These are phyloP conservation scores for Eilema depressum DNA, from an alignment of 2,888 invertebrate genomes.

Conservation along the genomic window DNA sequence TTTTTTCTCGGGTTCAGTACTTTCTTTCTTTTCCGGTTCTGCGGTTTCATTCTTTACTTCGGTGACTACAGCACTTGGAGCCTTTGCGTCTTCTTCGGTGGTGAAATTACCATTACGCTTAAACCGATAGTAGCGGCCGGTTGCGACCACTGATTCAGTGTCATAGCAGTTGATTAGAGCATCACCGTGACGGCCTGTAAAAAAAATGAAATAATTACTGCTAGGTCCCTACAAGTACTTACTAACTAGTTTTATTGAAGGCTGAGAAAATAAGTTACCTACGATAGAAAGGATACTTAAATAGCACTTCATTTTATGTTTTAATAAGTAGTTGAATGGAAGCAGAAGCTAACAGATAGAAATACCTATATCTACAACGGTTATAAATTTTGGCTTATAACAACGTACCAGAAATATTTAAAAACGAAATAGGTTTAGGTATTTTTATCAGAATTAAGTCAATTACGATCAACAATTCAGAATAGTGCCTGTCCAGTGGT, in stretches of 20 bases:
- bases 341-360: not conserved
- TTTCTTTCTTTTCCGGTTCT: slow-evolving; percentile 34
- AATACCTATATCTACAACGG: not conserved
- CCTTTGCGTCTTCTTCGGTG: slow-evolving; percentile 31
- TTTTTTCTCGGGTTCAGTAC: slow-evolving; percentile 33
- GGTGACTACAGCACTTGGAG: slow-evolving; percentile 39
- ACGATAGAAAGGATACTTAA: not conserved
- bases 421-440: not conserved
- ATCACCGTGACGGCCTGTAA: slow-evolving; percentile 87
- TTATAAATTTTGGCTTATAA: not conserved
- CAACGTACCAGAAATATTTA: not conserved
- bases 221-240: not conserved
- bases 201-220: not conserved
- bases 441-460: not conserved
- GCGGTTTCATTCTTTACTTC: slow-evolving; percentile 42
- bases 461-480: not conserved
- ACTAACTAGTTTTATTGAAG: too few species aligned
- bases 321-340: too few species aligned
- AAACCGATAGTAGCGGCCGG: slow-evolving; percentile 76
- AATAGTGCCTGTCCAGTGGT: not conserved
- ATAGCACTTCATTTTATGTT: too few species aligned
- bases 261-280: not conserved
- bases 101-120: slow-evolving; percentile 76
- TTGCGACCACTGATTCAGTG: slow-evolving; percentile 73
- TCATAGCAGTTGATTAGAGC: slow-evolving; percentile 87